A percentile compares a stretch with the other conserved stretches of the same genome.
Conservation (phyloP, 2,888 invertebrate genomes). For the Drosophila robusta region DNA sequence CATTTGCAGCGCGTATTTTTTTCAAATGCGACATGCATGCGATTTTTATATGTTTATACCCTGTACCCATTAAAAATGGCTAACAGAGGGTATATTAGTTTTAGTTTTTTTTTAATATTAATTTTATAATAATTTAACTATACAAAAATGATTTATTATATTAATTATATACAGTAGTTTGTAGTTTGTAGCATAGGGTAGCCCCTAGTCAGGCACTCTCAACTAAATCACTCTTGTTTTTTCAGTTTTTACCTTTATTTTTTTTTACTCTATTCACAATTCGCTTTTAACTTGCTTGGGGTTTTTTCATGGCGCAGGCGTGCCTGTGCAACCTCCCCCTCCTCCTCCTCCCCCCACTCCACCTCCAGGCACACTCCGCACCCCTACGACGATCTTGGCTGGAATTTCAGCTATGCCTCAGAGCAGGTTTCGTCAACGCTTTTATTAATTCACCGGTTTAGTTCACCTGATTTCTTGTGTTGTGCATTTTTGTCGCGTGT, state of each 20-base stretch:
- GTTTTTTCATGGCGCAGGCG: constrained; percentile 55
- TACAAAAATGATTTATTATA: too few species aligned
- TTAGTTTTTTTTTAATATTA: too few species aligned
- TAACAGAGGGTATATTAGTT: neutral
- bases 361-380: neutral
- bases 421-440: constrained; percentile 73
- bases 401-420: constrained; percentile 71
- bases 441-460: constrained; percentile 76
- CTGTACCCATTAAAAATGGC: neutral
- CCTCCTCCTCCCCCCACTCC: neutral
- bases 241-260: constrained; percentile 29
- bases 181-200: neutral
- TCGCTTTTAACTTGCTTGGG: constrained; percentile 49
- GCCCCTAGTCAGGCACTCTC: neutral
- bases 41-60: constrained; percentile 50
- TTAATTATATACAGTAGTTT: too few species aligned
- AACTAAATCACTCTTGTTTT: neutral
- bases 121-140: too few species aligned
- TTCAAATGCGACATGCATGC: constrained; percentile 80
- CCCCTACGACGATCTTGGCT: constrained; percentile 36
- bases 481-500: constrained; percentile 79
- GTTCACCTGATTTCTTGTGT: constrained; percentile 71
- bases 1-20: constrained; percentile 52
- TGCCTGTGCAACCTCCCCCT: constrained; percentile 22
- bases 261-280: constrained; percentile 50